Conservation (phyloP, 64 coral and sea anemone species). For the Montipora sp. region DNA sequence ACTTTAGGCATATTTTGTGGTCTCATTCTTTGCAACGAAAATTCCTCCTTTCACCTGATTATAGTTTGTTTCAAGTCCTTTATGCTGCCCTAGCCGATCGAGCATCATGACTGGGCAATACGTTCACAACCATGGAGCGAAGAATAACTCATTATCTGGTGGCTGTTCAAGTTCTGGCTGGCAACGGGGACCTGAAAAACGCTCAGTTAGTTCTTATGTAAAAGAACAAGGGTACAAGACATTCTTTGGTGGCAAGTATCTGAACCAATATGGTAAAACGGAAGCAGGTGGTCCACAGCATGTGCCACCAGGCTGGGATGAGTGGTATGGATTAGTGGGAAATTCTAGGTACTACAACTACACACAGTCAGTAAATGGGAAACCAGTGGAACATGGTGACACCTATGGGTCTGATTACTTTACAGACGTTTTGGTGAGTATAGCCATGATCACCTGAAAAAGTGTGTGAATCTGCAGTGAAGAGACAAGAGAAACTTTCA, state of each 20-base stretch:
- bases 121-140: conserved; percentile 82
- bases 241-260: conserved; percentile 87
- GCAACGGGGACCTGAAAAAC: conserved; percentile 87
- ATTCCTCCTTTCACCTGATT: no score
- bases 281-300: conserved; percentile 78
- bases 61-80: conserved; percentile 85
- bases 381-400: conserved; percentile 69
- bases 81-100: conserved; percentile 92
- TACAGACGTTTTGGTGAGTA: conserved; percentile 85
- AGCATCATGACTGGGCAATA: conserved; percentile 88
- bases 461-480: no score
- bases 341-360: conserved; percentile 90
- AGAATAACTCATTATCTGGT: conserved; percentile 81
- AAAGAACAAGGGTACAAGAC: conserved; percentile 64
- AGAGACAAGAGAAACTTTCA: no score
- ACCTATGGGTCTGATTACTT: conserved; percentile 78
- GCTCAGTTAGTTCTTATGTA: conserved; percentile 68
- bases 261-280: conserved; percentile 75
- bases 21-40: not conserved
- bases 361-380: conserved; percentile 85
- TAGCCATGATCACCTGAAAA: no score
- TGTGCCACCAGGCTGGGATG: conserved; percentile 89
- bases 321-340: conserved; percentile 91
- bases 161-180: conserved; percentile 75
- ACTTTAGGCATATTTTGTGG: not conserved